phyloP scores from a whole-genome alignment of 2,113 vertebrate species.

The Gallinago undulata region DNA sequence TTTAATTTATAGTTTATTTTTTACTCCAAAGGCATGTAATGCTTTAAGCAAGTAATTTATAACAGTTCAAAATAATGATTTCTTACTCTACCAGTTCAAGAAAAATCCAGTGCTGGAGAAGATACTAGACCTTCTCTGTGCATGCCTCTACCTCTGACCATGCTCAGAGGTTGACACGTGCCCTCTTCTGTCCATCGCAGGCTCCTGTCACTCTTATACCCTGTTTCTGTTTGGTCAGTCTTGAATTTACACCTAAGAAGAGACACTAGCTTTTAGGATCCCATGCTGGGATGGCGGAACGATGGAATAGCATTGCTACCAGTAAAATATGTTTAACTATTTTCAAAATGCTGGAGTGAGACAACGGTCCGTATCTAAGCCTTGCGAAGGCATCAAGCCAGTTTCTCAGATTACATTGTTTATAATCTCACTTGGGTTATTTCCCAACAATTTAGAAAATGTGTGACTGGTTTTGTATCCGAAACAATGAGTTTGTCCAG shows the following conservation, averaged over 20 bases:
- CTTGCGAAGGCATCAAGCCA: not conserved
- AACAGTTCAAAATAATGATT: not conserved
- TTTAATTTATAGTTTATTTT: not conserved
- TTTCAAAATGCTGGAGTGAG: not conserved
- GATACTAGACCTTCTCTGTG: not conserved
- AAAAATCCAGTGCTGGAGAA: not conserved
- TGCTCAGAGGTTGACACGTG: not conserved
- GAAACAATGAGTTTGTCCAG: not conserved
- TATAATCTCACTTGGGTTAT: not conserved
- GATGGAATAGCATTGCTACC: not conserved
- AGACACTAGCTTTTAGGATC: not conserved
- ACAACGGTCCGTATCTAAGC: not conserved
- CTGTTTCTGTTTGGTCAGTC: not conserved
- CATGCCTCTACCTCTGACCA: not conserved
- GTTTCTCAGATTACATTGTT: constrained; percentile 5
- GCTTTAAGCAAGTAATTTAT: not conserved
- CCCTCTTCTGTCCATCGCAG: not conserved
- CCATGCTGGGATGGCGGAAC: not conserved
- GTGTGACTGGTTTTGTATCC: not conserved
- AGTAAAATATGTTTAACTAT: not conserved
- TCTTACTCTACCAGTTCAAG: not conserved
- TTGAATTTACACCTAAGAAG: not conserved
- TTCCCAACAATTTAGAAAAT: not conserved
- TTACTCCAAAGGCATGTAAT: not conserved
- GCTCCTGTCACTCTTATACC: not conserved